Percentiles rank a stretch among this genome's conserved stretches.
phyloP scores from a whole-genome alignment of 2,888 invertebrate species.

The Trilocha varians region DNA sequence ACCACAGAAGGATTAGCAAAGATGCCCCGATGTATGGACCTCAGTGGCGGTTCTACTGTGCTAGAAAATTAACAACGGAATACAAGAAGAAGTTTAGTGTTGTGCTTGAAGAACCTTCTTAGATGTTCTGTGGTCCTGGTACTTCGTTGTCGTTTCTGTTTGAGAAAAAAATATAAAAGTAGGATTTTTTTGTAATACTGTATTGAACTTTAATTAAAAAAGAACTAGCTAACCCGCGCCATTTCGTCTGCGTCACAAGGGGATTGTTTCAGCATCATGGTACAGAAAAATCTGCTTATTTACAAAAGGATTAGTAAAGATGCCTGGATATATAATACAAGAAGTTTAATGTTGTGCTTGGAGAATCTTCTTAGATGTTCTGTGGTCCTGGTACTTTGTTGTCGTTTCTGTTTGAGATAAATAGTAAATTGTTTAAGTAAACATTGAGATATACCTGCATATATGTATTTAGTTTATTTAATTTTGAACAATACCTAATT shows the following conservation, averaged over 20 bases:
- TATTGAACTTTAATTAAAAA: background rate
- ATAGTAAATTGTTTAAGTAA: too few species aligned
- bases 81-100: conserved; percentile 28
- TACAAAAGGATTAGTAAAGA: conserved; percentile 37
- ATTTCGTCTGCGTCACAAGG: too few species aligned
- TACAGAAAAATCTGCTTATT: too few species aligned
- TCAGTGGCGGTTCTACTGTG: conserved; percentile 33
- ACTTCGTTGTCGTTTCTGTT: too few species aligned
- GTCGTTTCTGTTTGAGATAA: too few species aligned
- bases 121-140: conserved; percentile 11
- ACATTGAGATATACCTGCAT: too few species aligned
- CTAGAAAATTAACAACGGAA: background rate
- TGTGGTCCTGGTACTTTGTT: conserved; percentile 12
- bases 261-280: too few species aligned
- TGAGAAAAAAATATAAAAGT: background rate
- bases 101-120: background rate
- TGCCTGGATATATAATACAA: conserved; percentile 29
- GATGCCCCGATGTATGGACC: conserved; percentile 41
- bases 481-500: too few species aligned
- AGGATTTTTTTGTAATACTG: background rate
- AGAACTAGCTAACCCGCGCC: too few species aligned
- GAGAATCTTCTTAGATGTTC: conserved; percentile 4
- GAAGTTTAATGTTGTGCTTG: conserved; percentile 18
- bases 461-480: too few species aligned
- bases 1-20: conserved; percentile 28